A percentile compares a stretch with the other conserved stretches of the same genome.
Conservation (phyloP, 2,113 vertebrate species). For the Oncorhynchus mykiss region DNA sequence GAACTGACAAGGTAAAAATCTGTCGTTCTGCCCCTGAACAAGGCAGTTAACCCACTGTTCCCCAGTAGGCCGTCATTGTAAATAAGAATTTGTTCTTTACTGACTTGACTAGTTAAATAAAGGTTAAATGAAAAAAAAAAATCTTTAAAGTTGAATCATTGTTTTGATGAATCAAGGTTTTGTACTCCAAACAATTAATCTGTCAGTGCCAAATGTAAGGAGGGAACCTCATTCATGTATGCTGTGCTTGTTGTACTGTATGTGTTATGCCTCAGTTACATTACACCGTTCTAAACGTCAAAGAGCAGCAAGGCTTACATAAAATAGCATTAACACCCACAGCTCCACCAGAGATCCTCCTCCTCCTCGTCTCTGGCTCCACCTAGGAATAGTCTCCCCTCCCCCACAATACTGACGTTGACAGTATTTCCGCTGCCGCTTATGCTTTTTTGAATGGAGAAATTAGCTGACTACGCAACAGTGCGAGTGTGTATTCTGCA, state of each 20-base stretch:
- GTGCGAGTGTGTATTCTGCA: not conserved
- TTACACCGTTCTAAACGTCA: not conserved
- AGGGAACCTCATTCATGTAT: not conserved
- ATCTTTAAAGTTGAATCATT: no score
- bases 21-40: no score
- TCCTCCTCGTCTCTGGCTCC: conserved; percentile 27
- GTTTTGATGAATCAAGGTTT: not conserved
- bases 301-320: not conserved
- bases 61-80: no score
- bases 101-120: no score
- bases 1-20: no score
- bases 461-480: conserved; percentile 11
- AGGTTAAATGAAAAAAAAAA: no score
- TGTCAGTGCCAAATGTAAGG: not conserved
- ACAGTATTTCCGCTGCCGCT: conserved; percentile 24
- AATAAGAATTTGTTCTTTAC: no score
- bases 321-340: no score
- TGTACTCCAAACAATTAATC: not conserved
- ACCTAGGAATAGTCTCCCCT: conserved; percentile 28
- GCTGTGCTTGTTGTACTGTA: no score
- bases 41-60: no score
- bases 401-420: conserved; percentile 31
- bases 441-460: conserved; percentile 14
- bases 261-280: not conserved
- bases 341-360: conserved; percentile 11